Evolutionary conservation across 1,140 invertebrate species (phyloP).

Genomic region (Drosophila elegans): DNA sequence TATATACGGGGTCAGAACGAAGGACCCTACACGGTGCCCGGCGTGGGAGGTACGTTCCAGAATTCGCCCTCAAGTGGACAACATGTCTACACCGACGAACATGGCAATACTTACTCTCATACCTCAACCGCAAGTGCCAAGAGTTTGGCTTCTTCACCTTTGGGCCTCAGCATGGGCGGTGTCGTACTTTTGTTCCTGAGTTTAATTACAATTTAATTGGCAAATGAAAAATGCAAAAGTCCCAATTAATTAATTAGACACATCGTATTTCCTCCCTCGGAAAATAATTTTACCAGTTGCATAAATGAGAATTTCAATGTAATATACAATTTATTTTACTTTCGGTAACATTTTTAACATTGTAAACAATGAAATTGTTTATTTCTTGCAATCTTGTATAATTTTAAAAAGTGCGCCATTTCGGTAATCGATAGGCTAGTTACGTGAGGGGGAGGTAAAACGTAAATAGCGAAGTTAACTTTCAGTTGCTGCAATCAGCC

Average conservation of each 20-base stretch:
- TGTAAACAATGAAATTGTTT: not conserved
- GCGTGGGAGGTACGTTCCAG: conserved; percentile 56
- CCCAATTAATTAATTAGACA: conserved; percentile 7
- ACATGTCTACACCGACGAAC: conserved; percentile 49
- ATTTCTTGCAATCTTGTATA: too few species aligned
- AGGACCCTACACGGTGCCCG: conserved; percentile 55
- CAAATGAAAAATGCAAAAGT: not conserved
- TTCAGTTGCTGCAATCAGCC: too few species aligned
- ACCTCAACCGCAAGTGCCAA: not conserved
- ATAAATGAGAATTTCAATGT: not conserved
- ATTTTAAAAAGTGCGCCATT: conserved; percentile 1
- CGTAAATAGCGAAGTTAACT: not conserved
- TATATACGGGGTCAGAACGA: conserved; percentile 65
- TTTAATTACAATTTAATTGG: conserved; percentile 18
- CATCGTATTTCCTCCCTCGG: not conserved
- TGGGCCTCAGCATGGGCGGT: conserved; percentile 22
- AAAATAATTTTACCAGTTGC: not conserved
- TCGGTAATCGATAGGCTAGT: not conserved
- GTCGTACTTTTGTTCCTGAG: conserved; percentile 4
- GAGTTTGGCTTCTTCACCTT: not conserved
- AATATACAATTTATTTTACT: not conserved
- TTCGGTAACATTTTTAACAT: not conserved
- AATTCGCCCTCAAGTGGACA: conserved; percentile 29
- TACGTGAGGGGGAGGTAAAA: not conserved
- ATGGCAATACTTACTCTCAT: conserved; percentile 40